Evolutionary conservation across 2,113 vertebrate species (phyloP).

Genomic region (Geococcyx californianus): DNA sequence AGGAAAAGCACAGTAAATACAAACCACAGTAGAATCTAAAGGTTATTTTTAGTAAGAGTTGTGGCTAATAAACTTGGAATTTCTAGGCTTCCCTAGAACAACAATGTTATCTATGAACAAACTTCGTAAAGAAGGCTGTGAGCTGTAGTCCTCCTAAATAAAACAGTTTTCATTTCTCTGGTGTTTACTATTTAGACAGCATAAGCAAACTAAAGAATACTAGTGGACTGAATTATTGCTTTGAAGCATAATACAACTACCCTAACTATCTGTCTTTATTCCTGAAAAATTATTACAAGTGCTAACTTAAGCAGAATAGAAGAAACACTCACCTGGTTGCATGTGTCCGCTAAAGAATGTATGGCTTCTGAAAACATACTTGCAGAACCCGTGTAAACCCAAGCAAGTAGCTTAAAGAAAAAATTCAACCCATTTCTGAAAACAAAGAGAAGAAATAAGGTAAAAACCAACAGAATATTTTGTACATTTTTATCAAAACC

Average conservation of each 20-base stretch:
- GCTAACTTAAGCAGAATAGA: background rate
- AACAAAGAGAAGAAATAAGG: constrained; percentile 36
- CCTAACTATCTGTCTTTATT: background rate
- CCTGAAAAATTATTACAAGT: background rate
- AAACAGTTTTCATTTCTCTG: background rate
- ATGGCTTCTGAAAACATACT: constrained; percentile 99
- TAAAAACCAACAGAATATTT: background rate
- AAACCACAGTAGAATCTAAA: background rate
- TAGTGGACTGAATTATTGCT: background rate
- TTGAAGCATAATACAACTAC: background rate
- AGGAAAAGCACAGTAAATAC: background rate
- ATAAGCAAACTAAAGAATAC: background rate
- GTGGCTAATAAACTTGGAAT: background rate
- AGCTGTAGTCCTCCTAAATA: background rate
- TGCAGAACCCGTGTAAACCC: constrained; percentile 97
- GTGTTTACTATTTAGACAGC: background rate
- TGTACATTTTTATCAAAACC: background rate
- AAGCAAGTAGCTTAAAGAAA: constrained; percentile 97
- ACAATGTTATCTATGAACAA: background rate
- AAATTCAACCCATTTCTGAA: constrained; percentile 97
- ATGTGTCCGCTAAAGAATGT: constrained; percentile 97
- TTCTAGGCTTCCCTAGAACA: background rate
- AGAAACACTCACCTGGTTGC: constrained; percentile 86
- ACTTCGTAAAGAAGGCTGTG: background rate
- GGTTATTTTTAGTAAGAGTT: background rate